Conservation (phyloP, 2,113 vertebrate genomes). For the Oophaga pumilio region DNA sequence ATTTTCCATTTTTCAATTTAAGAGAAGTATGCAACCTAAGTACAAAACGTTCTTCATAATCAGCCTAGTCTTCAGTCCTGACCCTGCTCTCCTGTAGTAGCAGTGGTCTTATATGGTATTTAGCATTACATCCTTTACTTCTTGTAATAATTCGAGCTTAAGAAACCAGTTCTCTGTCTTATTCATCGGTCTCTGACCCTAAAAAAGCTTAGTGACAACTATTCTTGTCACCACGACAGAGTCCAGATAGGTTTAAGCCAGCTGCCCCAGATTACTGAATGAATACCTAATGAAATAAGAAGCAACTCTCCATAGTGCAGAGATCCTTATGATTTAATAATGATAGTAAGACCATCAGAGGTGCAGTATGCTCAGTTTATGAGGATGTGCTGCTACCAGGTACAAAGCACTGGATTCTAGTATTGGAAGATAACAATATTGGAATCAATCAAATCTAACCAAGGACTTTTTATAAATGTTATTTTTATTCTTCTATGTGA, state of each 20-base stretch:
- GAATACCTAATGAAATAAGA: neutral
- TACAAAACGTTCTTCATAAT: neutral
- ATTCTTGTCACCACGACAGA: neutral
- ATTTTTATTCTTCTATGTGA: too few relatives aligned
- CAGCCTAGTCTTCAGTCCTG: neutral
- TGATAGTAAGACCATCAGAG: too few relatives aligned
- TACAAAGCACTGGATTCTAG: too few relatives aligned
- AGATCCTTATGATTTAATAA: too few relatives aligned
- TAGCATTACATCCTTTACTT: neutral
- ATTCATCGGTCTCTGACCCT: neutral
- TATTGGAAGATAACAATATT: too few relatives aligned
- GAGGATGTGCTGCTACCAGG: too few relatives aligned
- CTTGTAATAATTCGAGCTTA: neutral
- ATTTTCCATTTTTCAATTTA: constrained; percentile 27
- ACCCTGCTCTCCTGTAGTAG: neutral
- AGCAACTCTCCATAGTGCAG: too few relatives aligned
- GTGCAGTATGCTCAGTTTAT: too few relatives aligned
- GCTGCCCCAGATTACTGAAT: neutral
- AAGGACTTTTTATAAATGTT: too few relatives aligned
- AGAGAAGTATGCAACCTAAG: neutral
- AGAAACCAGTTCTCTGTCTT: neutral
- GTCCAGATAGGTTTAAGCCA: neutral
- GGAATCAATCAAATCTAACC: too few relatives aligned
- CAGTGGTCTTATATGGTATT: neutral
- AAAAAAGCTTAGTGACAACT: neutral